phyloP scores from a whole-genome alignment of 2,113 vertebrate species.

The Scopus umbretta region DNA sequence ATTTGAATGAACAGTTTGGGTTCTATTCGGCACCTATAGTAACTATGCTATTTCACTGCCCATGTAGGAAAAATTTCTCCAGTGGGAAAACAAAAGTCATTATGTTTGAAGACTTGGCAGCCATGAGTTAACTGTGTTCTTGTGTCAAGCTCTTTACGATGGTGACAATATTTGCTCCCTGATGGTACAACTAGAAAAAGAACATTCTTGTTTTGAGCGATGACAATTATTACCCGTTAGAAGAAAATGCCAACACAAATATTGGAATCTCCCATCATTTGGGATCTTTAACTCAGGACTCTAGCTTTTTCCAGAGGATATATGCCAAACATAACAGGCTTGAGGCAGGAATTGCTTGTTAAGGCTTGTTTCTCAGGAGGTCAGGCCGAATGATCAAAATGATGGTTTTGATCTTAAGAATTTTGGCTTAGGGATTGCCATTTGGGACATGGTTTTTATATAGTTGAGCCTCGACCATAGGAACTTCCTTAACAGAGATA shows the following conservation, averaged over 20 bases:
- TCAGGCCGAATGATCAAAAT: not conserved
- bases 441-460: not conserved
- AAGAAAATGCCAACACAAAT: not conserved
- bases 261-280: not conserved
- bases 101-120: not conserved
- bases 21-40: not conserved
- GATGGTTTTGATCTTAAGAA: not conserved
- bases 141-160: not conserved
- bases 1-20: not conserved
- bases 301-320: not conserved
- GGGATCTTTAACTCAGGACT: not conserved
- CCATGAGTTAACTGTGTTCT: not conserved
- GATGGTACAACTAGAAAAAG: not conserved
- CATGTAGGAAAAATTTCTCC: conserved; percentile 5
- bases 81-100: not conserved
- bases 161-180: not conserved
- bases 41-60: not conserved
- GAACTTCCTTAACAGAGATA: not conserved
- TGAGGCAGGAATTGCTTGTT: not conserved
- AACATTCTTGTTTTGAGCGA: not conserved
- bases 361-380: not conserved
- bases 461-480: not conserved
- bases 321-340: not conserved
- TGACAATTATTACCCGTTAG: not conserved
- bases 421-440: not conserved